phyloP scores from a whole-genome alignment of 2,113 vertebrate species.

The Urocitellus parryii region DNA sequence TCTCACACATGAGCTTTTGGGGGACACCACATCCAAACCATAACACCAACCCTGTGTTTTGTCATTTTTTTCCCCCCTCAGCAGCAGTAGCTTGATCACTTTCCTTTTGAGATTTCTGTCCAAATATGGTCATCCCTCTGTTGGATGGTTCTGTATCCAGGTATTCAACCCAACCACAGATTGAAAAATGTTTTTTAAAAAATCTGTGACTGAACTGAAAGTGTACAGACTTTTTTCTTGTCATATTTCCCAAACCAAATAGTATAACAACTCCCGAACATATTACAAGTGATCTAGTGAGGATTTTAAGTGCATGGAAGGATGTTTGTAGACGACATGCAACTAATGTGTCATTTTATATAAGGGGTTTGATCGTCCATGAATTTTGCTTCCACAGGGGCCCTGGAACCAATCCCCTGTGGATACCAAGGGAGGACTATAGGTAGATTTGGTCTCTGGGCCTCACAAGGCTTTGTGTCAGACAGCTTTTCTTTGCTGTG shows the following conservation, averaged over 20 bases:
- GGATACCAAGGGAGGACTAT: neutral
- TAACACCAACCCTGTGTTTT: neutral
- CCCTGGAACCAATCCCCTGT: neutral
- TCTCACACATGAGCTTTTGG: too few species aligned
- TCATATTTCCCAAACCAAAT: neutral
- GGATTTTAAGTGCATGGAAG: neutral
- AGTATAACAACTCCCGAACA: neutral
- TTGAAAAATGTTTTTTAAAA: neutral
- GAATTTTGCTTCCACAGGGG: neutral
- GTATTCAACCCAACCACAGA: neutral
- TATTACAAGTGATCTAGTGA: neutral
- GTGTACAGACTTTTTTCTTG: neutral
- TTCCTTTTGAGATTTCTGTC: slow-evolving; percentile 5
- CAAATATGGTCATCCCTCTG: neutral
- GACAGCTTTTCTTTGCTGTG: neutral
- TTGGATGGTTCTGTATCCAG: neutral
- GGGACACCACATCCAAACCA: too few species aligned
- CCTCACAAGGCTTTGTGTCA: neutral
- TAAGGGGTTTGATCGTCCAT: neutral
- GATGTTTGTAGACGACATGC: neutral
- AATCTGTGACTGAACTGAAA: neutral
- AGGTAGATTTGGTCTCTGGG: neutral
- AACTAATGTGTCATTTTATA: neutral
- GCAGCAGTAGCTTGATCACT: neutral
- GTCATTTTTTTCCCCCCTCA: neutral